Percentiles rank a stretch among this genome's conserved stretches.
These are phyloP conservation scores for Bombus fervidus DNA, from an alignment of 1,140 invertebrate species.

Conservation along the genomic window DNA sequence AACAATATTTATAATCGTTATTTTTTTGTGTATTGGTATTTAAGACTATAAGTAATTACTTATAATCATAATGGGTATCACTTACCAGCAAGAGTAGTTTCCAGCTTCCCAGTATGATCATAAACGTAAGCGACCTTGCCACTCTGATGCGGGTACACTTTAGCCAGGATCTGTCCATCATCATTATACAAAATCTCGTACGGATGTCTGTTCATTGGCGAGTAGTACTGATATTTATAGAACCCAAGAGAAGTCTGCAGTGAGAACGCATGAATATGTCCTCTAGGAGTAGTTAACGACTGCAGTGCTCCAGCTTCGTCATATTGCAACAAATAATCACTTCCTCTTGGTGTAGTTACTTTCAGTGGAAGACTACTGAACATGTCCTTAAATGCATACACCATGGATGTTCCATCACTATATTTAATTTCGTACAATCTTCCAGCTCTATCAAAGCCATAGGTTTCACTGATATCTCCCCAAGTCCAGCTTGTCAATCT, in stretches of 20 bases:
- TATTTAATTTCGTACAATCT: conserved; percentile 93
- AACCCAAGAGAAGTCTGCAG: conserved; percentile 95
- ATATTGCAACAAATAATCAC: conserved; percentile 95
- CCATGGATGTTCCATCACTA: conserved; percentile 92
- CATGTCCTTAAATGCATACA: conserved; percentile 94
- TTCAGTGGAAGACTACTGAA: conserved; percentile 94
- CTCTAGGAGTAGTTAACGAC: conserved; percentile 94
- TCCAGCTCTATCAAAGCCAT: conserved; percentile 93
- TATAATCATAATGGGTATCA: conserved; percentile 47
- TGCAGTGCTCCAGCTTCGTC: conserved; percentile 95
- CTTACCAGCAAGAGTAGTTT: conserved; percentile 90
- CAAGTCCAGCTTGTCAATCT: conserved; percentile 95
- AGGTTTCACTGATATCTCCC: conserved; percentile 94
- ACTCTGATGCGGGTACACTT: conserved; percentile 94
- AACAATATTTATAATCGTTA: background rate
- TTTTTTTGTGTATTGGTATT: background rate
- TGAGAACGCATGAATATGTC: conserved; percentile 95
- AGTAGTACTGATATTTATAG: conserved; percentile 95
- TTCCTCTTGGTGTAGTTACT: conserved; percentile 95
- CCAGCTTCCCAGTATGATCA: conserved; percentile 91
- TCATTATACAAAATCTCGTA: conserved; percentile 96
- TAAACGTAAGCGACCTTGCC: conserved; percentile 95
- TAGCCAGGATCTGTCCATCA: conserved; percentile 92
- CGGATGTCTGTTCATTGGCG: conserved; percentile 93
- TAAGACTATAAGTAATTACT: too few relatives aligned